These are phyloP conservation scores for Bellardia bayeri DNA, from an alignment of 2,888 invertebrate genomes.

Conservation along the genomic window DNA sequence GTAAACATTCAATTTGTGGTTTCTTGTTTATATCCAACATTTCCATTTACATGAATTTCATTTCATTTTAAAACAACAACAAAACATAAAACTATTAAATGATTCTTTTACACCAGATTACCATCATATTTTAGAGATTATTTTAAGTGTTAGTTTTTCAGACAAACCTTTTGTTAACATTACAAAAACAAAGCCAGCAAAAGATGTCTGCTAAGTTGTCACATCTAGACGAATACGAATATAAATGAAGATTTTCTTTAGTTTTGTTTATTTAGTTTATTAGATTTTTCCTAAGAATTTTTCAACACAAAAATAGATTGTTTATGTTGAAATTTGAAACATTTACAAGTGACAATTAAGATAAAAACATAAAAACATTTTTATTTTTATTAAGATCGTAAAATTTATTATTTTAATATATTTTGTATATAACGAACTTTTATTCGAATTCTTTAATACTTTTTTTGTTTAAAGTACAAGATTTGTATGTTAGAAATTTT, in stretches of 20 bases:
- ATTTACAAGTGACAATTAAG: slow-evolving; percentile 1
- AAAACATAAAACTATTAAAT: slow-evolving; percentile 20
- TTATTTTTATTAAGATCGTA: not conserved
- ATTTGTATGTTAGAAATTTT: not conserved
- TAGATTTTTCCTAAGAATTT: slow-evolving; percentile 11
- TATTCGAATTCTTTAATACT: too few species aligned
- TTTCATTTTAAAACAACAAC: not conserved
- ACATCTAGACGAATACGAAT: not conserved
- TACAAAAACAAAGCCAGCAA: not conserved
- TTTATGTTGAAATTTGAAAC: not conserved
- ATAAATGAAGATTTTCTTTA: not conserved
- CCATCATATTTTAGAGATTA: slow-evolving; percentile 12
- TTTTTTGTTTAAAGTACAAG: not conserved
- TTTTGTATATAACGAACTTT: not conserved
- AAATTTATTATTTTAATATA: slow-evolving; percentile 6
- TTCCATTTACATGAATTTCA: slow-evolving; percentile 13
- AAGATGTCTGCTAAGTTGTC: not conserved
- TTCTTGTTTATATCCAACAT: not conserved
- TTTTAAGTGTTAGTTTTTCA: slow-evolving; percentile 24
- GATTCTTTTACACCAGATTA: slow-evolving; percentile 19
- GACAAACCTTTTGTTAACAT: slow-evolving; percentile 21
- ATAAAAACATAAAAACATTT: not conserved
- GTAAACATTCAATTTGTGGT: not conserved
- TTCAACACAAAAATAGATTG: not conserved
- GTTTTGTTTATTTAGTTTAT: not conserved